Percentiles rank a stretch among this genome's conserved stretches.
phyloP scores from a whole-genome alignment of 1,140 invertebrate genomes.

The Ctenoplectra terminalis region DNA sequence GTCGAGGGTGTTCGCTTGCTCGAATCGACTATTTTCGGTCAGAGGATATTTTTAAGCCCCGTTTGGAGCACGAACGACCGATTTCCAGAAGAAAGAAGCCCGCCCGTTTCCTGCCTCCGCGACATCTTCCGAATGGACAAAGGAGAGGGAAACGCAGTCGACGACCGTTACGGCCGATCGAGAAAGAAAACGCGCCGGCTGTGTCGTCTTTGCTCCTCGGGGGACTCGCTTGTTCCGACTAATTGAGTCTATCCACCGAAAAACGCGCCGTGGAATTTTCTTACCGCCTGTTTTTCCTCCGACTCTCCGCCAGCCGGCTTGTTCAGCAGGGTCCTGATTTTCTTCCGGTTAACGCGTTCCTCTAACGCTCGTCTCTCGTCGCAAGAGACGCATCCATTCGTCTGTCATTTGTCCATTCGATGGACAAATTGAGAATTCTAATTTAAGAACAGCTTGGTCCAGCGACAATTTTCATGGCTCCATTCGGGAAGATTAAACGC shows the following conservation, averaged over 20 bases:
- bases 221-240: conserved; percentile 18
- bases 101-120: conserved; percentile 48
- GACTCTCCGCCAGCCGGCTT: not conserved
- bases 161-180: conserved; percentile 49
- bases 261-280: conserved; percentile 18
- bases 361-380: not conserved
- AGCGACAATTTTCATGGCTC: not conserved
- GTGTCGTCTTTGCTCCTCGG: not conserved
- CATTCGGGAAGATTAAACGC: not conserved
- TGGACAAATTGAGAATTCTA: too few relatives aligned
- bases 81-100: conserved; percentile 59
- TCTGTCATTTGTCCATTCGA: too few relatives aligned
- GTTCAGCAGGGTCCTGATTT: not conserved
- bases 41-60: conserved; percentile 75
- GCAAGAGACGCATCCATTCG: not conserved
- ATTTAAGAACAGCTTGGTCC: not conserved
- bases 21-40: conserved; percentile 72
- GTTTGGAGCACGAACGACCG: conserved; percentile 63
- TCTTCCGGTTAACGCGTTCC: not conserved
- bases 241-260: conserved; percentile 48
- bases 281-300: not conserved
- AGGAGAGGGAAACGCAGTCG: not conserved
- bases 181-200: conserved; percentile 46
- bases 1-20: conserved; percentile 56
- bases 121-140: not conserved